Percentiles rank a stretch among this genome's conserved stretches.
Evolutionary conservation across 2,113 vertebrate genomes (phyloP).

Genomic region (Jacana jacana): DNA sequence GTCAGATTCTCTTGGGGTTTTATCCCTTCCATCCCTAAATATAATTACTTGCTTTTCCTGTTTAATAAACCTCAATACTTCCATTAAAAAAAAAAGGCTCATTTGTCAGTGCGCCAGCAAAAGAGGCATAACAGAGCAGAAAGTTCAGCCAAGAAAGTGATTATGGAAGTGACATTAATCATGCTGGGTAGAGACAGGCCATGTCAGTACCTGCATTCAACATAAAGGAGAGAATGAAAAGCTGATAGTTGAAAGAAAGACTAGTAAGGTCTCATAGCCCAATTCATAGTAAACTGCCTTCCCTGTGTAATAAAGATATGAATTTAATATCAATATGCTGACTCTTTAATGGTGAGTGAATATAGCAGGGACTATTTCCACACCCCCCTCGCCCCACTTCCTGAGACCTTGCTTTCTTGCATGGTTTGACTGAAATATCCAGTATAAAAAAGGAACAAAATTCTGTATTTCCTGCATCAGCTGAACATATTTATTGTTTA

Average conservation of each 20-base stretch:
- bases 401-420: not conserved
- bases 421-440: not conserved
- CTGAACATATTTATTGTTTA: not conserved
- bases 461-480: not conserved
- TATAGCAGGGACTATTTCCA: not conserved
- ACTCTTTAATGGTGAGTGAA: not conserved
- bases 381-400: not conserved
- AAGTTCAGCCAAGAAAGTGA: not conserved
- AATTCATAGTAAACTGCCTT: not conserved
- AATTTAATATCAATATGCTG: not conserved
- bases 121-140: not conserved
- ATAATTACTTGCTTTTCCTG: not conserved
- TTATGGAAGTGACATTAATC: not conserved
- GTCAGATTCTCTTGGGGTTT: not conserved
- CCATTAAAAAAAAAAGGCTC: not conserved
- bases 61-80: not conserved
- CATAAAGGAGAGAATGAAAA: not conserved
- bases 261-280: not conserved
- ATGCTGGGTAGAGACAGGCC: not conserved
- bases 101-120: not conserved
- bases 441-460: not conserved
- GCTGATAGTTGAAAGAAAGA: not conserved
- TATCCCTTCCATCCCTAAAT: not conserved
- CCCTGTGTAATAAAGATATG: not conserved
- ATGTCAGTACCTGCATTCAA: not conserved